Conservation (phyloP, 1,140 invertebrate genomes). For the Pogonognathellus flavescens region DNA sequence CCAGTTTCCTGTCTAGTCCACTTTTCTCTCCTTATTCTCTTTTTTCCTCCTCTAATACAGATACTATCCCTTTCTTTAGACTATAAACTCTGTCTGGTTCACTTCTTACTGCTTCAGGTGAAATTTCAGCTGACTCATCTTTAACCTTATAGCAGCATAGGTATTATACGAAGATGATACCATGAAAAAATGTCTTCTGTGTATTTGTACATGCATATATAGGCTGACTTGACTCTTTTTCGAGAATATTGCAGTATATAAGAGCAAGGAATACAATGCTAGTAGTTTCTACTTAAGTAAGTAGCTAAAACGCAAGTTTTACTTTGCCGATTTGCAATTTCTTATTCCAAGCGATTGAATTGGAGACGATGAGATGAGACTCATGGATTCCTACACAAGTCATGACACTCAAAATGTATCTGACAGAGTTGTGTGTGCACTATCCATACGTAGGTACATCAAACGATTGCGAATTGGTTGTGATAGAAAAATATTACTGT, state of each 20-base stretch:
- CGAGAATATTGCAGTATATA: background rate
- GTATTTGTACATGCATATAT: background rate
- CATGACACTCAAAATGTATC: background rate
- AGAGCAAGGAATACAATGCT: no score
- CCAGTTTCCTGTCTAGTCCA: slow-evolving; percentile 13
- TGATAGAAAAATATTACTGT: no score
- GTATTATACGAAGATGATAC: background rate
- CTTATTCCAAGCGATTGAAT: slow-evolving; percentile 38
- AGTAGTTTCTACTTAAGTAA: no score
- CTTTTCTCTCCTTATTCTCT: no score
- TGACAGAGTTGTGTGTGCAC: no score
- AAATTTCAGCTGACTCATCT: slow-evolving; percentile 44
- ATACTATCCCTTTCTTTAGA: no score
- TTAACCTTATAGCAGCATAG: background rate
- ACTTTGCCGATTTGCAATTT: slow-evolving; percentile 12
- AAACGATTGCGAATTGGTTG: no score
- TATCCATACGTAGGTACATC: no score
- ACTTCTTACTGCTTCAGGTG: background rate
- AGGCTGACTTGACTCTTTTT: background rate
- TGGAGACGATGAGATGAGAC: slow-evolving; percentile 1
- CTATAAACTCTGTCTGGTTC: background rate
- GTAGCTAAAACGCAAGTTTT: background rate
- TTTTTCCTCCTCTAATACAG: no score
- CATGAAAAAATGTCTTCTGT: no score
- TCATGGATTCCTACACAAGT: slow-evolving; percentile 14